A percentile compares a stretch with the other conserved stretches of the same genome.
phyloP scores from a whole-genome alignment of 2,797 vertebrate species.

The Mormyrops attenuatus region DNA sequence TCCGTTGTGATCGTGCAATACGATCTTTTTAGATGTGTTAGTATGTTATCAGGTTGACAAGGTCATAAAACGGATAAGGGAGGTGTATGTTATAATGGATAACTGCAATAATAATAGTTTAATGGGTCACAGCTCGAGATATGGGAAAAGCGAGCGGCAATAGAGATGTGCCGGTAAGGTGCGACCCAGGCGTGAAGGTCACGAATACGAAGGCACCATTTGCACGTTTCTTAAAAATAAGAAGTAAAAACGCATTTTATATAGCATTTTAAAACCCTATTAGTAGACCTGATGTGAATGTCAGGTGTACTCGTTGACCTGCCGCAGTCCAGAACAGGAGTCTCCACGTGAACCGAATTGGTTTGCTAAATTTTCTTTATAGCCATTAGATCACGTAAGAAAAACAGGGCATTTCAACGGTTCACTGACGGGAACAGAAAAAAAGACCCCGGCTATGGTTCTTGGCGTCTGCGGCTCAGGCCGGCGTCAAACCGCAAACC shows the following conservation, averaged over 20 bases:
- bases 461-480: conserved; percentile 18
- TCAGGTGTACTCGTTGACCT: not conserved
- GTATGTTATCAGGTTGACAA: conserved; percentile 41
- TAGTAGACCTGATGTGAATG: not conserved
- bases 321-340: not conserved
- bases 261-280: not conserved
- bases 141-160: conserved; percentile 44
- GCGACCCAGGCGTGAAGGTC: not conserved
- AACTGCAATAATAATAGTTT: conserved; percentile 47
- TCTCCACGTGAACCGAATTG: not conserved
- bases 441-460: not conserved
- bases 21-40: not conserved
- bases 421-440: conserved; percentile 9
- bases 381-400: not conserved
- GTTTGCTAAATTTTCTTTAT: conserved; percentile 10
- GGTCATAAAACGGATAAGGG: conserved; percentile 34
- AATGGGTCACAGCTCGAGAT: conserved; percentile 48
- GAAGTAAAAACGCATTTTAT: not conserved
- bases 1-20: too few relatives aligned
- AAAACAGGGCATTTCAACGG: conserved; percentile 10
- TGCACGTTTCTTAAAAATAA: not conserved
- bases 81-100: conserved; percentile 15
- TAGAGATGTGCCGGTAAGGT: not conserved
- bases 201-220: not conserved
- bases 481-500: conserved; percentile 15